Percentiles rank a stretch among this genome's conserved stretches.
phyloP scores from a whole-genome alignment of 2,797 vertebrate genomes.

The Coendou prehensilis region DNA sequence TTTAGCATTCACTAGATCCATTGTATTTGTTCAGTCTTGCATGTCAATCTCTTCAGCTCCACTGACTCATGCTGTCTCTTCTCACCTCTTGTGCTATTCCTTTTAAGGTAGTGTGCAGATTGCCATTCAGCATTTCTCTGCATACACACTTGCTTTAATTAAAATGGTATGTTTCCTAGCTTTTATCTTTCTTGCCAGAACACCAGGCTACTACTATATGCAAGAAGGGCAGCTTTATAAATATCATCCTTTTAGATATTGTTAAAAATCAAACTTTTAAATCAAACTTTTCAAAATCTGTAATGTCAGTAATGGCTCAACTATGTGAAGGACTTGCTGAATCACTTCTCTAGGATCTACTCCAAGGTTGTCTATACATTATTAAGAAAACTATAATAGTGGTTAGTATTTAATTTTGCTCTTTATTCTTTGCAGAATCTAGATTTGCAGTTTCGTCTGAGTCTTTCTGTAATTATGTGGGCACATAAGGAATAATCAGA shows the following conservation, averaged over 20 bases:
- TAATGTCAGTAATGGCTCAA: slow-evolving; percentile 31
- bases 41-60: slow-evolving; percentile 62
- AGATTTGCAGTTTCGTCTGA: slow-evolving; percentile 35
- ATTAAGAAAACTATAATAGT: slow-evolving; percentile 57
- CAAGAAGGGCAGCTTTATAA: slow-evolving; percentile 49
- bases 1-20: slow-evolving; percentile 44
- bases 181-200: slow-evolving; percentile 53
- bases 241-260: slow-evolving; percentile 59
- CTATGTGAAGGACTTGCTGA: slow-evolving; percentile 37
- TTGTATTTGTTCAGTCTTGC: slow-evolving; percentile 71
- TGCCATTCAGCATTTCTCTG: slow-evolving; percentile 46
- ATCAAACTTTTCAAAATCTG: slow-evolving; percentile 46
- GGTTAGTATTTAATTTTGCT: slow-evolving; percentile 56
- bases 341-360: slow-evolving; percentile 64
- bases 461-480: slow-evolving; percentile 73
- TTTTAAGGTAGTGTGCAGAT: slow-evolving; percentile 25
- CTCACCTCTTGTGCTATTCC: slow-evolving; percentile 18
- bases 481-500: slow-evolving; percentile 70
- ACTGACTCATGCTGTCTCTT: slow-evolving; percentile 66
- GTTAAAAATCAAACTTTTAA: slow-evolving; percentile 50
- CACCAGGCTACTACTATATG: not conserved
- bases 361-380: not conserved
- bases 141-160: slow-evolving; percentile 24
- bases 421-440: slow-evolving; percentile 50
- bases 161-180: slow-evolving; percentile 49